Conservation (phyloP, 1,140 invertebrate species). For the Anastrepha obliqua region DNA sequence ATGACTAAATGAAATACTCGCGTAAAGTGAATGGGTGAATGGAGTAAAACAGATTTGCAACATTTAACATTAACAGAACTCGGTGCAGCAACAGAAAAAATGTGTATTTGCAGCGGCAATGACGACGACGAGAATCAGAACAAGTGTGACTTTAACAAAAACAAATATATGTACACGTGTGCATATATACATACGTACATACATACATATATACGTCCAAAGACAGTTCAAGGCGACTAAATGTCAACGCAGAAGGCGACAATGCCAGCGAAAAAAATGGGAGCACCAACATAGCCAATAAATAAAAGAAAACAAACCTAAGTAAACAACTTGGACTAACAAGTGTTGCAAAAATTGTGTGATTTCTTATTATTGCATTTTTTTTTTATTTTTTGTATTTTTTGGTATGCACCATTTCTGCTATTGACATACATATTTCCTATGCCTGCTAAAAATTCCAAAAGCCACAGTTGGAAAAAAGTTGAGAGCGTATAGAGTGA, state of each 20-base stretch:
- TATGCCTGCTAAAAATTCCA: neutral
- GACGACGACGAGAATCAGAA: neutral
- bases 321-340: neutral
- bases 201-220: neutral
- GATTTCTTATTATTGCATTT: no score
- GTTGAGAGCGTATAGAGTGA: neutral
- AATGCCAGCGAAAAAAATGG: neutral
- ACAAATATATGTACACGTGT: neutral
- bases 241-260: constrained; percentile 7
- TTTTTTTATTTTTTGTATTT: no score
- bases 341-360: neutral
- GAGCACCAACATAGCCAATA: neutral
- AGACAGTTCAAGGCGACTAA: constrained; percentile 35
- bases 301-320: neutral
- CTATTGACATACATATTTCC: constrained; percentile 12
- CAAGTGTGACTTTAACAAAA: neutral
- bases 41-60: neutral
- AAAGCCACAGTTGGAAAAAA: neutral
- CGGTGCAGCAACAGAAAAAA: neutral
- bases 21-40: constrained; percentile 6
- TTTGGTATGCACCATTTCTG: neutral
- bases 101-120: neutral
- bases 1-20: constrained; percentile 1
- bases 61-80: constrained; percentile 20
- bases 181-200: neutral